phyloP scores from a whole-genome alignment of 2,888 invertebrate genomes.

The Drosophila mimetica region DNA sequence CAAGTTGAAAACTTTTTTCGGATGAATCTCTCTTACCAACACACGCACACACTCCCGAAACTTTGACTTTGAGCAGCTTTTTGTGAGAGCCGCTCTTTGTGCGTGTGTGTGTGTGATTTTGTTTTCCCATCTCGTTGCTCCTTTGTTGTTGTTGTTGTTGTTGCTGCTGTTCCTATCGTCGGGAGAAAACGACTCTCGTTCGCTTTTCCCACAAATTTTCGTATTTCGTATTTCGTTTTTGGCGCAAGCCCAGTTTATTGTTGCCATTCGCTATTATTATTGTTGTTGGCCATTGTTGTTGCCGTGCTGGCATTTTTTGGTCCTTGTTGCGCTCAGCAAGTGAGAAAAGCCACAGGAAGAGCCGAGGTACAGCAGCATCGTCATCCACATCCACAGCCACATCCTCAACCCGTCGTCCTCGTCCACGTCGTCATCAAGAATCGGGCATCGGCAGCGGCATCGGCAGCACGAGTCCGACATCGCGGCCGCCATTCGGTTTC shows the following conservation, averaged over 20 bases:
- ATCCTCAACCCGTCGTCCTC: neutral
- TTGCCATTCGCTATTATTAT: constrained; percentile 56
- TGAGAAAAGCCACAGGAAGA: constrained; percentile 45
- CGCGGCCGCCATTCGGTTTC: constrained; percentile 43
- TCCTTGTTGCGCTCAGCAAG: constrained; percentile 79
- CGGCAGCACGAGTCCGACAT: constrained; percentile 40
- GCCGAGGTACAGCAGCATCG: constrained; percentile 24
- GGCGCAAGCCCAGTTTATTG: constrained; percentile 80
- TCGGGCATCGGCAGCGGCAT: constrained; percentile 14
- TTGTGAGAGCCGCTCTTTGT: constrained; percentile 35
- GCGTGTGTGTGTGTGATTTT: constrained; percentile 33
- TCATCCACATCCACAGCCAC: constrained; percentile 15
- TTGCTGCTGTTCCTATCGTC: constrained; percentile 15
- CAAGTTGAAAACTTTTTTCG: constrained; percentile 69
- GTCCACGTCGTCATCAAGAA: neutral
- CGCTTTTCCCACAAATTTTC: constrained; percentile 40
- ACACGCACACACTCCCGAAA: constrained; percentile 25
- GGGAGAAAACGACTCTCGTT: constrained; percentile 55
- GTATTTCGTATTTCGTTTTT: constrained; percentile 61
- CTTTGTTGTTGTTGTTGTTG: constrained; percentile 63
- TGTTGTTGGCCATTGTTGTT: constrained; percentile 50
- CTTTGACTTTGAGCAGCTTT: constrained; percentile 57
- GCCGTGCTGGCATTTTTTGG: constrained; percentile 61
- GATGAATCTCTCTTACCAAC: constrained; percentile 35
- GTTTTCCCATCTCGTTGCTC: constrained; percentile 44